phyloP scores from a whole-genome alignment of 2,113 vertebrate genomes.

The Pseudolaguvia tuberculata region DNA sequence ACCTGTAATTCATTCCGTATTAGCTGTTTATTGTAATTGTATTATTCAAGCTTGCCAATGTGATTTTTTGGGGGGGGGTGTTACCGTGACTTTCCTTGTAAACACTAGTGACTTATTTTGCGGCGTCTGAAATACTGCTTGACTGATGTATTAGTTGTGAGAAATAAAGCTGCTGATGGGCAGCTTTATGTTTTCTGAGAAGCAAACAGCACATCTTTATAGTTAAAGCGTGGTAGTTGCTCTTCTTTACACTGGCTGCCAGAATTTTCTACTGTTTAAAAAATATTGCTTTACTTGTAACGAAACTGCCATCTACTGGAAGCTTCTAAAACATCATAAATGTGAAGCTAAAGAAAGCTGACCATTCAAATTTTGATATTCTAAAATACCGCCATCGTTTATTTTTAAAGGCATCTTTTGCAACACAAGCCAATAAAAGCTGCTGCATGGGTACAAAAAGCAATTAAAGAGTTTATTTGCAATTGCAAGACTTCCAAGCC shows the following conservation, averaged over 20 bases:
- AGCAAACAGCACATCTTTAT: constrained; percentile 43
- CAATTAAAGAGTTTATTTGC: constrained; percentile 62
- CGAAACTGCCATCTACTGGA: constrained; percentile 76
- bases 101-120: constrained; percentile 15
- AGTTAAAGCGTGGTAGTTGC: constrained; percentile 36
- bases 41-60: neutral
- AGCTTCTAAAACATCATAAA: neutral
- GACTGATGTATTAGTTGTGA: constrained; percentile 48
- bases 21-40: neutral
- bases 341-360: neutral
- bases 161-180: constrained; percentile 34
- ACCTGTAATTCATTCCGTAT: neutral
- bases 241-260: constrained; percentile 3
- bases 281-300: constrained; percentile 54
- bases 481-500: constrained; percentile 59
- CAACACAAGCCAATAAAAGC: constrained; percentile 62
- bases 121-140: constrained; percentile 44
- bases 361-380: constrained; percentile 49
- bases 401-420: constrained; percentile 51
- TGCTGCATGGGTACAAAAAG: constrained; percentile 33
- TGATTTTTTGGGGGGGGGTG: neutral
- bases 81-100: neutral
- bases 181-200: constrained; percentile 20
- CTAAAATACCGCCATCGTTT: constrained; percentile 44
- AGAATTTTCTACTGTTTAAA: neutral